A percentile compares a stretch with the other conserved stretches of the same genome.
Evolutionary conservation across 23 tunicate species (phyloP).

Genomic region (Halocynthia aurantium): DNA sequence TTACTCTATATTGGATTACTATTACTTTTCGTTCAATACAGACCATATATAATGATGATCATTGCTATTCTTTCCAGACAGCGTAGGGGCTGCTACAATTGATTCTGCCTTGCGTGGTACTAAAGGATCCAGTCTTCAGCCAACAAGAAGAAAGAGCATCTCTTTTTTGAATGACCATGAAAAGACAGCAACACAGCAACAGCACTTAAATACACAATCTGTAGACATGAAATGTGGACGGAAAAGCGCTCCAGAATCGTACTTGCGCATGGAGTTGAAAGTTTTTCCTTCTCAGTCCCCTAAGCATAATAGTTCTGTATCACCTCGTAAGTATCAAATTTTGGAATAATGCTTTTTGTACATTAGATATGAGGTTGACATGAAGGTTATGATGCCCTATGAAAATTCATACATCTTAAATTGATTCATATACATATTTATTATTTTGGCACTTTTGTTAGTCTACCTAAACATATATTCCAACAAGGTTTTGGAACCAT

Average conservation of each 20-base stretch:
- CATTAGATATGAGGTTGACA: too few species aligned
- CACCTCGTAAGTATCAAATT: background rate
- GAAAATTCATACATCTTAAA: too few species aligned
- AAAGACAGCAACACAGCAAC: background rate
- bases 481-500: too few species aligned
- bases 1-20: too few species aligned
- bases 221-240: background rate
- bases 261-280: slow-evolving; percentile 6
- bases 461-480: too few species aligned
- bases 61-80: background rate
- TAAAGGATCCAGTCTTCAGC: background rate
- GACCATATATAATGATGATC: too few species aligned
- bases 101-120: background rate
- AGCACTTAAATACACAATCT: background rate
- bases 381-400: too few species aligned
- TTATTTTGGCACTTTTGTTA: too few species aligned
- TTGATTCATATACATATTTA: too few species aligned
- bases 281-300: background rate
- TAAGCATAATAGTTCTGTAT: background rate
- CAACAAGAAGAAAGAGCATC: slow-evolving; percentile 2
- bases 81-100: background rate
- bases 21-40: too few species aligned
- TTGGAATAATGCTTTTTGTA: too few species aligned
- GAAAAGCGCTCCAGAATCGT: slow-evolving; percentile 23
- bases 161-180: slow-evolving; percentile 16